Percentiles rank a stretch among this genome's conserved stretches.
Evolutionary conservation across 2,797 vertebrate species (phyloP).

Genomic region (Lithobates pipiens): DNA sequence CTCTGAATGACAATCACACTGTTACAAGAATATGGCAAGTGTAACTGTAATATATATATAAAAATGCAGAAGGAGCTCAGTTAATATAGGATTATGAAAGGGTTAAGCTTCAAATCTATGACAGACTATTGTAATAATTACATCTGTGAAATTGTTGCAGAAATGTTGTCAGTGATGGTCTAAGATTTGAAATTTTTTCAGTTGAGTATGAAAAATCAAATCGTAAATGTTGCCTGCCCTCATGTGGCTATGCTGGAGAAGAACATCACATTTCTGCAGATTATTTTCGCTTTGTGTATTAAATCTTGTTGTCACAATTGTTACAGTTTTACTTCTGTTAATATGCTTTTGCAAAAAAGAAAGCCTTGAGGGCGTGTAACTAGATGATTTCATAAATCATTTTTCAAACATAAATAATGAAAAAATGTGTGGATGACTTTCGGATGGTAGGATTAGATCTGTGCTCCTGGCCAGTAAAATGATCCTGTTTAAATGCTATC

Average conservation of each 20-base stretch:
- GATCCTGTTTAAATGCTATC: neutral
- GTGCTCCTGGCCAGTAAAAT: neutral
- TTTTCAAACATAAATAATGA: neutral
- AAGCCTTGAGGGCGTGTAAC: neutral
- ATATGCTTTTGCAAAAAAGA: neutral
- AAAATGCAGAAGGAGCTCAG: neutral
- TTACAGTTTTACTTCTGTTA: neutral
- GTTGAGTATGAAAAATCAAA: neutral
- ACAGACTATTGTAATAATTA: no score
- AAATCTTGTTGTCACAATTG: neutral
- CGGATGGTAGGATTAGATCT: neutral
- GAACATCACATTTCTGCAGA: neutral
- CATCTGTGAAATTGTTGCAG: no score
- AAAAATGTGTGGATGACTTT: neutral
- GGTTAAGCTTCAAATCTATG: neutral
- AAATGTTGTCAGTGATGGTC: no score
- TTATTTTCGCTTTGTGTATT: neutral
- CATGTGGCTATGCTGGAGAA: conserved; percentile 7
- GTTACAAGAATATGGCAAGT: no score
- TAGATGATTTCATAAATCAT: neutral
- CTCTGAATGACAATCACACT: no score
- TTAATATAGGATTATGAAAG: neutral
- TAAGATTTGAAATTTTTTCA: neutral
- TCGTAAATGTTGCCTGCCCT: conserved; percentile 2
- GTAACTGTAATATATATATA: no score